Evolutionary conservation across 2,797 vertebrate genomes (phyloP).

Genomic region (Vespertilio murinus): DNA sequence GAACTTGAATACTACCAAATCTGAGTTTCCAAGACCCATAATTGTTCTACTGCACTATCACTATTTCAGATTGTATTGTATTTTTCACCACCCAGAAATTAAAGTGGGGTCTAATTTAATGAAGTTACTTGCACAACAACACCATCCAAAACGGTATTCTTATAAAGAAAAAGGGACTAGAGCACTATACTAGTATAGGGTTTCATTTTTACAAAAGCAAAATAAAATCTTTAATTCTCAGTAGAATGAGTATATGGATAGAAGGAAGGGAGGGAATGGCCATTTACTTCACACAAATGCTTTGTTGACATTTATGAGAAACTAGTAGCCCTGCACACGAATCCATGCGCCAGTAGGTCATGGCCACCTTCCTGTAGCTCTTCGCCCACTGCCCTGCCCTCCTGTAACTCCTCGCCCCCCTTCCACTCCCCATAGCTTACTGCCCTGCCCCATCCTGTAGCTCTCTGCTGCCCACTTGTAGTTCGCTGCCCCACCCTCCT

Average conservation of each 20-base stretch:
- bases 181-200: neutral
- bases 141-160: slow-evolving; percentile 13
- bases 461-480: too few species aligned
- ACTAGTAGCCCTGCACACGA: neutral
- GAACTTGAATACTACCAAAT: neutral
- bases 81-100: slow-evolving; percentile 2
- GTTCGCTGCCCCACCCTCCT: too few species aligned
- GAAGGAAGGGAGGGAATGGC: neutral
- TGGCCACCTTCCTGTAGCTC: too few species aligned
- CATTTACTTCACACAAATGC: neutral
- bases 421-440: too few species aligned
- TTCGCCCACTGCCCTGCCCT: too few species aligned
- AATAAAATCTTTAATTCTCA: slow-evolving; percentile 49
- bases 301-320: slow-evolving; percentile 17
- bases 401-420: too few species aligned
- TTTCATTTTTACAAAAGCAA: slow-evolving; percentile 40
- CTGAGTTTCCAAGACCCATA: neutral
- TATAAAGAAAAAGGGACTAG: neutral
- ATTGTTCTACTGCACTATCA: neutral
- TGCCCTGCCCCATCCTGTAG: too few species aligned
- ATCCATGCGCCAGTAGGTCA: too few species aligned
- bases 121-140: neutral
- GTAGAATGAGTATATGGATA: neutral
- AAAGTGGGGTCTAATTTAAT: neutral
- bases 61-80: neutral